phyloP scores from a whole-genome alignment of 1,140 invertebrate species.

The Euwallacea fornicatus region DNA sequence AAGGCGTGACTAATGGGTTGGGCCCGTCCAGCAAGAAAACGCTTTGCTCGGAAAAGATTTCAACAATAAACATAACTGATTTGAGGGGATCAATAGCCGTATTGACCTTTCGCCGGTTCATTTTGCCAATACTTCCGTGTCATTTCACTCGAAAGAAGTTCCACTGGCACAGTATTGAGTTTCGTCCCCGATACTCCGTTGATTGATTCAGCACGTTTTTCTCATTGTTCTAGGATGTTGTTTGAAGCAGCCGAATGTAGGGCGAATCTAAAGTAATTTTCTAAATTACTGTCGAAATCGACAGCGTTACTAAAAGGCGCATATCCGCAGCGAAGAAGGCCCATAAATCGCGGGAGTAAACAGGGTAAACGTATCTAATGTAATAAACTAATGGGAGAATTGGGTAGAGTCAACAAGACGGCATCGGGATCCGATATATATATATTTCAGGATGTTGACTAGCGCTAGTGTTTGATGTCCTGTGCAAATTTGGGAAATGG shows the following conservation, averaged over 20 bases:
- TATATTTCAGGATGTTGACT: conserved; percentile 31
- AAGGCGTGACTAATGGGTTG: conserved; percentile 23
- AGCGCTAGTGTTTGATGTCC: conserved; percentile 13
- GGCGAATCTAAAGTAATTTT: neutral
- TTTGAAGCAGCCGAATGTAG: neutral
- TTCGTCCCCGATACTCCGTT: neutral
- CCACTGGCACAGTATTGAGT: conserved; percentile 1
- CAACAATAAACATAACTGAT: conserved; percentile 5
- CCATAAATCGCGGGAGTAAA: conserved; percentile 20
- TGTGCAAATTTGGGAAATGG: conserved; percentile 6
- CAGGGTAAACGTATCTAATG: conserved; percentile 23
- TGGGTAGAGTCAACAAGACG: conserved; percentile 27
- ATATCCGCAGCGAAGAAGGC: conserved; percentile 5
- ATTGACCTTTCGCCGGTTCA: conserved; percentile 15
- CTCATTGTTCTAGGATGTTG: neutral
- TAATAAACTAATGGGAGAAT: conserved; percentile 35
- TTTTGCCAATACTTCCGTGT: conserved; percentile 17
- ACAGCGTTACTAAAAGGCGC: neutral
- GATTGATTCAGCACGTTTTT: conserved; percentile 11
- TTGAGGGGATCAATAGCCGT: conserved; percentile 6
- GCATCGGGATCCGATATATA: conserved; percentile 22
- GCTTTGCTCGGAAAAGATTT: no score
- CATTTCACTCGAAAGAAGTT: conserved; percentile 11
- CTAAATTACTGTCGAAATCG: neutral
- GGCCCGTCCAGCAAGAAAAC: neutral